Percentiles rank a stretch among this genome's conserved stretches.
phyloP scores from a whole-genome alignment of 2,888 invertebrate genomes.

The Calameuta idolon region DNA sequence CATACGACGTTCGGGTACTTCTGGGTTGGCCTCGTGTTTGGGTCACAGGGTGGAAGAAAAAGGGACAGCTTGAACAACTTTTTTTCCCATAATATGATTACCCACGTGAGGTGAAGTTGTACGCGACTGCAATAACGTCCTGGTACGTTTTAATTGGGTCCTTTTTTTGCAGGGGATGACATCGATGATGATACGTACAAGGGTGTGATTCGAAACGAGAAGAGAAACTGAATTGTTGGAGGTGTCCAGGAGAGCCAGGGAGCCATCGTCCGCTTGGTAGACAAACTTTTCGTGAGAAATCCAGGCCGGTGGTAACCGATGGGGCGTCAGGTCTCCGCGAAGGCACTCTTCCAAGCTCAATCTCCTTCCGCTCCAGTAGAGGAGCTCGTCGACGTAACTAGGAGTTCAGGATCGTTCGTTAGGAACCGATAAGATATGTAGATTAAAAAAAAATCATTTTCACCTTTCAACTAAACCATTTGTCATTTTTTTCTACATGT shows the following conservation, averaged over 20 bases:
- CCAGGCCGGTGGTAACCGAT: conserved; percentile 84
- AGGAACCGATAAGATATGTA: background rate
- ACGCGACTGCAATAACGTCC: too few relatives aligned
- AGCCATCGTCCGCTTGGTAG: conserved; percentile 89
- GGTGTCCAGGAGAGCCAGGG: conserved; percentile 83
- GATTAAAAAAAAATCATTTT: background rate
- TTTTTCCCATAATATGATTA: too few relatives aligned
- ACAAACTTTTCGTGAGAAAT: conserved; percentile 85
- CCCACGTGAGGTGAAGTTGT: too few relatives aligned
- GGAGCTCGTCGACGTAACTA: conserved; percentile 88
- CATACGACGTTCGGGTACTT: too few relatives aligned
- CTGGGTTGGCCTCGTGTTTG: too few relatives aligned
- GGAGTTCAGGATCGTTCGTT: conserved; percentile 19
- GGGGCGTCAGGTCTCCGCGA: conserved; percentile 80
- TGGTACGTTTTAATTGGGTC: too few relatives aligned
- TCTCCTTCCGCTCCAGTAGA: conserved; percentile 89
- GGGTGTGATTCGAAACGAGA: conserved; percentile 88
- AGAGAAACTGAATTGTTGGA: conserved; percentile 82
- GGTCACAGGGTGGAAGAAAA: too few relatives aligned
- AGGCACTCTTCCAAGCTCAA: conserved; percentile 89
- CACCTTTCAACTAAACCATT: too few relatives aligned
- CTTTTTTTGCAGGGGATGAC: too few relatives aligned
- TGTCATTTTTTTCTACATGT: too few relatives aligned
- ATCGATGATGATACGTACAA: conserved; percentile 71
- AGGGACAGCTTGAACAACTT: too few relatives aligned